Conservation (phyloP, 2,113 vertebrate genomes). For the Catharus bicknelli region DNA sequence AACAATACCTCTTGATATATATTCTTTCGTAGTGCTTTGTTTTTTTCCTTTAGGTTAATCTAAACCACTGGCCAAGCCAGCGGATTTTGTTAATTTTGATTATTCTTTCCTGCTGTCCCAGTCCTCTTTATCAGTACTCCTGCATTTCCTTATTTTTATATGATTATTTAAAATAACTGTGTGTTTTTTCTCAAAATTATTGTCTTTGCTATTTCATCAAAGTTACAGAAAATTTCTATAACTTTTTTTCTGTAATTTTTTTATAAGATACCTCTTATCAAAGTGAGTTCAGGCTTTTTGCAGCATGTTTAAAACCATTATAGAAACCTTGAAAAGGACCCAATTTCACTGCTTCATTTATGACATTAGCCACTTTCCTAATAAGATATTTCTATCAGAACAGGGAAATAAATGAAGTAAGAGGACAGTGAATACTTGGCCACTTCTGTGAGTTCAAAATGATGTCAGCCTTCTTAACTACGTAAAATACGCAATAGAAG, state of each 20-base stretch:
- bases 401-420: neutral
- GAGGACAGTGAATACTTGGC: neutral
- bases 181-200: neutral
- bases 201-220: neutral
- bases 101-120: neutral
- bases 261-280: neutral
- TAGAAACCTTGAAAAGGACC: neutral
- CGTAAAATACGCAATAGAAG: rapidly evolving
- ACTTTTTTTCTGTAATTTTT: no score
- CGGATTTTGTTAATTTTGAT: neutral
- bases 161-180: neutral
- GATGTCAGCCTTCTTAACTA: neutral
- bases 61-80: neutral
- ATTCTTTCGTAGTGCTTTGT: neutral
- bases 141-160: neutral
- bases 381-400: neutral
- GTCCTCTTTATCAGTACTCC: neutral
- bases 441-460: neutral
- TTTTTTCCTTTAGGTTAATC: neutral
- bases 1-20: neutral
- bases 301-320: neutral
- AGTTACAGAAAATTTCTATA: neutral
- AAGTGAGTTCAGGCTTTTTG: neutral
- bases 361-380: neutral
- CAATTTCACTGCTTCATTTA: neutral